phyloP scores from a whole-genome alignment of 30 jellyfish, hydroid and myxozoan species.

The Rhopilema esculentum region DNA sequence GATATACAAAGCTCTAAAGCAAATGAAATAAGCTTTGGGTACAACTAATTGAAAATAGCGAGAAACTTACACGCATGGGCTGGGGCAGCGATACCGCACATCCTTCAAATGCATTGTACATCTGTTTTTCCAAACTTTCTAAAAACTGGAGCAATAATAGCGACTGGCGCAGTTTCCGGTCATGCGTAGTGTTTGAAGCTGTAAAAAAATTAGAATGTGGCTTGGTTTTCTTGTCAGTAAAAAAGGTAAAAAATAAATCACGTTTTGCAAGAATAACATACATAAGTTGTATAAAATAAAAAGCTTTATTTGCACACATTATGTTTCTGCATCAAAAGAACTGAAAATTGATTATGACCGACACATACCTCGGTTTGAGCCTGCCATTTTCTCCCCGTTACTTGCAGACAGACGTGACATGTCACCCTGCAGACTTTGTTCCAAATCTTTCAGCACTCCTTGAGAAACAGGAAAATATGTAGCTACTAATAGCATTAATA shows the following conservation, averaged over 20 bases:
- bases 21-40: too few relatives aligned
- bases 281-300: neutral
- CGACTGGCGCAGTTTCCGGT: constrained; percentile 76
- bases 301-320: neutral
- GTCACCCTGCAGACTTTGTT: constrained; percentile 41
- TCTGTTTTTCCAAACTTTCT: constrained; percentile 89
- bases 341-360: neutral
- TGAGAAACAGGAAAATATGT: too few relatives aligned
- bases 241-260: neutral
- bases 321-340: neutral
- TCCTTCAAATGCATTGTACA: constrained; percentile 99
- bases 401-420: neutral
- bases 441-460: constrained; percentile 55
- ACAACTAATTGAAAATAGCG: neutral
- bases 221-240: neutral
- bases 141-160: constrained; percentile 80
- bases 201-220: neutral
- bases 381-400: neutral
- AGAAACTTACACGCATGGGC: constrained; percentile 74
- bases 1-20: too few relatives aligned
- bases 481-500: neutral
- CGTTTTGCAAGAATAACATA: neutral
- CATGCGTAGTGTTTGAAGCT: neutral
- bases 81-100: constrained; percentile 95
- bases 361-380: constrained; percentile 3